These are phyloP conservation scores for Plagodis pulveraria DNA, from an alignment of 2,888 invertebrate genomes.

Conservation along the genomic window DNA sequence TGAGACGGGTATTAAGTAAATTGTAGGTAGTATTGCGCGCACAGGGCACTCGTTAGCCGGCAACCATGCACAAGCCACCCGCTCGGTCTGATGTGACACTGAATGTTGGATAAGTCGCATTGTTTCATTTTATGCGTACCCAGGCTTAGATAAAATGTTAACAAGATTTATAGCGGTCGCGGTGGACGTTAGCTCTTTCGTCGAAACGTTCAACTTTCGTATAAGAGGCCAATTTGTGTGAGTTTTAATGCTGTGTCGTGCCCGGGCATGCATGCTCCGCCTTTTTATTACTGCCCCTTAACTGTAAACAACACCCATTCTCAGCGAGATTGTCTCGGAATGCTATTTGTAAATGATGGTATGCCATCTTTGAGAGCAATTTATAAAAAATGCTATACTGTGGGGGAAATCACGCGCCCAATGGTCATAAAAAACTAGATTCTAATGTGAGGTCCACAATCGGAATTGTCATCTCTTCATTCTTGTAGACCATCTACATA, in stretches of 20 bases:
- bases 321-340: constrained; percentile 57
- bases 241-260: constrained; percentile 77
- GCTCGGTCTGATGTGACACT: constrained; percentile 66
- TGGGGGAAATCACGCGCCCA: constrained; percentile 45
- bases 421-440: constrained; percentile 46
- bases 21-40: constrained; percentile 78
- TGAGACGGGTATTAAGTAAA: constrained; percentile 79
- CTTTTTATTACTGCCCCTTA: constrained; percentile 83
- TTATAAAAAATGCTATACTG: constrained; percentile 31
- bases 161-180: constrained; percentile 77
- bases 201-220: constrained; percentile 79
- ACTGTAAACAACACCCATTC: constrained; percentile 82
- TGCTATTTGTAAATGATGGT: constrained; percentile 59
- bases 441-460: constrained; percentile 37
- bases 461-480: constrained; percentile 35
- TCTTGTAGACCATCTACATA: constrained; percentile 29
- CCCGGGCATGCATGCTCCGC: constrained; percentile 75
- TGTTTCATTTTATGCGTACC: constrained; percentile 78
- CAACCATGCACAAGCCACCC: constrained; percentile 34
- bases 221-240: constrained; percentile 80
- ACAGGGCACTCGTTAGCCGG: constrained; percentile 80
- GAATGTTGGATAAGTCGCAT: constrained; percentile 80
- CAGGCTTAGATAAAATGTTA: constrained; percentile 78
- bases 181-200: constrained; percentile 69
- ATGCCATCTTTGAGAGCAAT: constrained; percentile 52